Base-by-base conservation (phyloP, 2,888 invertebrate genomes). In the Lydus trimaculatus region DNA sequence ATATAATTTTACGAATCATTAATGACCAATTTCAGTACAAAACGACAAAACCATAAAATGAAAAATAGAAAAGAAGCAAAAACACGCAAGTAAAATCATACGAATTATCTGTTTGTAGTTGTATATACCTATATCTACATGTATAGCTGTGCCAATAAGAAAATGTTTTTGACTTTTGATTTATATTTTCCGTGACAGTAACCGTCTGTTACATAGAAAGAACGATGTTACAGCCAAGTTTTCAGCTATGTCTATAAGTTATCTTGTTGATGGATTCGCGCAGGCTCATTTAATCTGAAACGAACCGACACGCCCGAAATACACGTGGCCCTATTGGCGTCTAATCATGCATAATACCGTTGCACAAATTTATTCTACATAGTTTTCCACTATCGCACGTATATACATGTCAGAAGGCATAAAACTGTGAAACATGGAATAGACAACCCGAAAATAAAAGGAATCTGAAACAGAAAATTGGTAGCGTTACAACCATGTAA, bases 141-240 rank as follows among this genome's bases (percentile, higher is more conserved):
- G 13, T 7, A 6, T 39, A 11, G 11, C 17, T n/a, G 17, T 6
- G 2, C 17, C n/a, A 43, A 43, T 43, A 43, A 36, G 13, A 61
- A 58, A 65, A 62, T 61, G n/a, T 48, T 31, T 67, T 66, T 67
- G 59, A 65, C 62, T 67, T 61, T 68, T 75, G 76, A 76, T 76
- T 76, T 76, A 76, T 76, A 65, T 64, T 67, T 74, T 71, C 67
- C 75, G 76, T 75, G 76, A 70, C 75, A 76, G 76, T 72, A 74
- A 75, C 76, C 73, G 76, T 75, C 72, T 76, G 76, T 76, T 75
- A 76, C 76, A 74, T 67, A 67, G 60, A 62, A 71, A 72, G 71
- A 69, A 73, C 73, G 72, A 74, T 76, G 73, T 76, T 74, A 64
- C 69, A 63, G 68, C 73, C 9, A 52, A 52, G 23, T 52, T 43